Evolutionary conservation across 2,888 invertebrate species (phyloP).

Genomic region (Alsophila aescularia): DNA sequence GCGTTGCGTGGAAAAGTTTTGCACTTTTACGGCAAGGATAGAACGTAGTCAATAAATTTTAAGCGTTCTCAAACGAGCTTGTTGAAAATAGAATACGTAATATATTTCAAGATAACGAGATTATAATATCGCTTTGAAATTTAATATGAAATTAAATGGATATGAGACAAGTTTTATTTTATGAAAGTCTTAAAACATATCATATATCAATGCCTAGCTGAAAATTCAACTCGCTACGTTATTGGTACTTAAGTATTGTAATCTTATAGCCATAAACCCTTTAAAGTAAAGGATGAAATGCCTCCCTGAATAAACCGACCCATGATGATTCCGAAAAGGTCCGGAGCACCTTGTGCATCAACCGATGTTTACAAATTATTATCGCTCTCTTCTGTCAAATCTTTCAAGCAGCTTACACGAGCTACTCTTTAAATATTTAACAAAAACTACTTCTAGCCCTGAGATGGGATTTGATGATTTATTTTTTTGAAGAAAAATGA

Average conservation of each 20-base stretch:
- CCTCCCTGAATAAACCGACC: no score
- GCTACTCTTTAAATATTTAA: no score
- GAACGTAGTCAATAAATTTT: constrained; percentile 66
- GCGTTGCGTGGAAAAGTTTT: constrained; percentile 65
- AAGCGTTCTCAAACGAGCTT: constrained; percentile 62
- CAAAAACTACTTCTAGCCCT: no score
- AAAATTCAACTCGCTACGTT: not conserved
- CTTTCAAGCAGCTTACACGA: no score
- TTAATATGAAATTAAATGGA: constrained; percentile 67
- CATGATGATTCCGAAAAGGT: no score
- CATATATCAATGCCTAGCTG: not conserved
- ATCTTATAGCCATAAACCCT: not conserved
- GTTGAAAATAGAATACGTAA: constrained; percentile 61
- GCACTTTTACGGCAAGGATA: constrained; percentile 64
- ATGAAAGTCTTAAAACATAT: constrained; percentile 40
- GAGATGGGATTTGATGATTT: no score
- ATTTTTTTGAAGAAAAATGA: no score
- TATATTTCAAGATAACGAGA: constrained; percentile 71
- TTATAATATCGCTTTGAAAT: constrained; percentile 69
- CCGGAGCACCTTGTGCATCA: no score
- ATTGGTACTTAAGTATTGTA: not conserved
- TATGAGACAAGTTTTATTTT: constrained; percentile 57
- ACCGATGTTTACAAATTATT: no score
- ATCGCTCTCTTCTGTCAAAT: no score
- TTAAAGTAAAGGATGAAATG: no score